A percentile compares a stretch with the other conserved stretches of the same genome.
phyloP scores from a whole-genome alignment of 2,113 vertebrate species.

The Neodontobutis hainanensis region DNA sequence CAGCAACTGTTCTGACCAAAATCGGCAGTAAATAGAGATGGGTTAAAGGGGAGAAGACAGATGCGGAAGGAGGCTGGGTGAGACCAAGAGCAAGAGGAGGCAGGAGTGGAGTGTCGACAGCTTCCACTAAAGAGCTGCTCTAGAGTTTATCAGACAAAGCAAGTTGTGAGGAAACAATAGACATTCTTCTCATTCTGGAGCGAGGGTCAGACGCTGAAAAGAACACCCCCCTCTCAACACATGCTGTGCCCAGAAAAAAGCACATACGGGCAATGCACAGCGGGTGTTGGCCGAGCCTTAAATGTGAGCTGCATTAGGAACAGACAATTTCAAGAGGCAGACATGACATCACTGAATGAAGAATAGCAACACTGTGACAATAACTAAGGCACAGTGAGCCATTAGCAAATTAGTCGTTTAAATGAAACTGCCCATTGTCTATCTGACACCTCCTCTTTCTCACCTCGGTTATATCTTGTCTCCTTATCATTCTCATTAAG shows the following conservation, averaged over 20 bases:
- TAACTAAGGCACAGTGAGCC: constrained; percentile 42
- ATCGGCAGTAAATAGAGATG: constrained; percentile 12
- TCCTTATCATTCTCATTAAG: constrained; percentile 55
- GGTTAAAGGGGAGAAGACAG: neutral
- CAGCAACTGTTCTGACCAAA: constrained; percentile 35
- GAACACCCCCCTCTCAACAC: constrained; percentile 36
- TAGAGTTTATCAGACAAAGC: constrained; percentile 64
- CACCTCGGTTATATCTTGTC: constrained; percentile 34
- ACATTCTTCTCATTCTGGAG: constrained; percentile 67
- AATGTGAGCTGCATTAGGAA: constrained; percentile 45
- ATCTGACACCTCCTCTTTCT: constrained; percentile 5
- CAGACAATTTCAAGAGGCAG: constrained; percentile 57
- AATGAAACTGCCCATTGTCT: constrained; percentile 52
- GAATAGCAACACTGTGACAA: constrained; percentile 61
- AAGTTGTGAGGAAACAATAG: constrained; percentile 65
- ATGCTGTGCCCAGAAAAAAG: constrained; percentile 60
- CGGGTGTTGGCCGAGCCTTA: constrained; percentile 55
- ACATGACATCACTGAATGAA: constrained; percentile 65
- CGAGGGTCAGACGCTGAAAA: constrained; percentile 59
- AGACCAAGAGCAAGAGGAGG: constrained; percentile 9
- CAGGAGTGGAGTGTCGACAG: constrained; percentile 18
- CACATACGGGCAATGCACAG: constrained; percentile 47
- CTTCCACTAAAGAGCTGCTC: constrained; percentile 39
- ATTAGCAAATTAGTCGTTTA: constrained; percentile 44
- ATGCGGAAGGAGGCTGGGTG: constrained; percentile 8